phyloP scores from a whole-genome alignment of 2,888 invertebrate species.

The Drosophila borealis region DNA sequence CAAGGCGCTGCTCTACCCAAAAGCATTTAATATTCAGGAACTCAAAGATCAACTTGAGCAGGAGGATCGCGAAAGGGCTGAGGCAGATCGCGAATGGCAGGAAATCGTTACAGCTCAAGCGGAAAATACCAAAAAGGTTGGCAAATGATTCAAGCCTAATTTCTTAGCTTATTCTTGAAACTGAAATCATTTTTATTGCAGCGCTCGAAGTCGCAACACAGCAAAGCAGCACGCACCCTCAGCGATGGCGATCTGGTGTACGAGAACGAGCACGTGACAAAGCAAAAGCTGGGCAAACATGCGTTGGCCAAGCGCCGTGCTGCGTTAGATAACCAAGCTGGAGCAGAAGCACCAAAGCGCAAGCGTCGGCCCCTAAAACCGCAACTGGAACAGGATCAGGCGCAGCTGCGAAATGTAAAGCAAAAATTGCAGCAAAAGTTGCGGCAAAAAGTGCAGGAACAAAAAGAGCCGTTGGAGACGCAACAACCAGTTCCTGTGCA shows the following conservation, averaged over 20 bases:
- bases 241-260: conserved; percentile 74
- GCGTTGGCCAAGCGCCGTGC: conserved; percentile 46
- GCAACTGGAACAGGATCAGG: conserved; percentile 18
- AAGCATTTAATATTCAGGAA: conserved; percentile 89
- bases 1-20: conserved; percentile 90
- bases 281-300: conserved; percentile 64
- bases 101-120: conserved; percentile 67
- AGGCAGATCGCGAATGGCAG: conserved; percentile 68
- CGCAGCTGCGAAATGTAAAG: background rate
- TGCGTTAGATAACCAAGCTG: conserved; percentile 20
- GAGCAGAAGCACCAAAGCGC: conserved; percentile 23
- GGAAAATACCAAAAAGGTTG: conserved; percentile 73
- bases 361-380: conserved; percentile 20
- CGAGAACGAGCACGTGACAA: conserved; percentile 78
- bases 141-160: background rate
- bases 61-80: conserved; percentile 83
- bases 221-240: conserved; percentile 70
- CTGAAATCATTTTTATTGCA: conserved; percentile 5
- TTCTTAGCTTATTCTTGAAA: background rate
- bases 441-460: conserved; percentile 14
- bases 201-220: conserved; percentile 48
- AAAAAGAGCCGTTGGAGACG: conserved; percentile 18
- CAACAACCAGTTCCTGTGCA: conserved; percentile 5
- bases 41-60: conserved; percentile 87
- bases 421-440: background rate